phyloP scores from a whole-genome alignment of 2,113 vertebrate genomes.

The Nyctereutes procyonoides region DNA sequence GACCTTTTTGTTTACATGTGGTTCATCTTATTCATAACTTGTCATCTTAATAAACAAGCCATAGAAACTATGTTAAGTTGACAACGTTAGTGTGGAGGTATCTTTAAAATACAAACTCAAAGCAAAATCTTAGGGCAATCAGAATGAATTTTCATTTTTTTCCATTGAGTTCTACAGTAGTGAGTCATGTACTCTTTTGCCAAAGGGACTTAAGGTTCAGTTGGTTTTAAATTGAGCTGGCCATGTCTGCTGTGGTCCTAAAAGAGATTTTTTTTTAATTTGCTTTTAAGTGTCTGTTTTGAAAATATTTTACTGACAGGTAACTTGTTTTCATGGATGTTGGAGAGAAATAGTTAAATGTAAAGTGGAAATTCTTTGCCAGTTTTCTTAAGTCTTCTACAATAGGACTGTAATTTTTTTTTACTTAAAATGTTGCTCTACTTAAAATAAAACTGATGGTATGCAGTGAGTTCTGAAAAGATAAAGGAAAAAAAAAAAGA shows the following conservation, averaged over 20 bases:
- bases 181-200: conserved; percentile 51
- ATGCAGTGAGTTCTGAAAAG: conserved; percentile 19
- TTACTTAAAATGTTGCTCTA: conserved; percentile 47
- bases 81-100: conserved; percentile 28
- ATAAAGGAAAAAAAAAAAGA: conserved; percentile 38
- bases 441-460: conserved; percentile 58
- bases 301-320: conserved; percentile 34
- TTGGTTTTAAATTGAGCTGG: conserved; percentile 48
- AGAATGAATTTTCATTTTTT: conserved; percentile 56
- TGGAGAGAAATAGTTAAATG: conserved; percentile 46
- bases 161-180: conserved; percentile 40
- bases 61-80: conserved; percentile 26
- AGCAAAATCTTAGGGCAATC: conserved; percentile 36
- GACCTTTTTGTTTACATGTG: conserved; percentile 22
- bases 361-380: conserved; percentile 52
- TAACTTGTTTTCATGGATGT: conserved; percentile 36
- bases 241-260: conserved; percentile 24
- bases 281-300: conserved; percentile 37
- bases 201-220: conserved; percentile 23
- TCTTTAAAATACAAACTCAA: conserved; percentile 45
- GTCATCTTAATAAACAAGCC: neutral
- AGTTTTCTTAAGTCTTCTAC: neutral
- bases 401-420: neutral
- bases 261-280: conserved; percentile 27
- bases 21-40: neutral